Evolutionary conservation across 2,113 vertebrate genomes (phyloP), one percentile per base, ranked within the genome.

Genomic region (Leptodactylus fuscus): DNA sequence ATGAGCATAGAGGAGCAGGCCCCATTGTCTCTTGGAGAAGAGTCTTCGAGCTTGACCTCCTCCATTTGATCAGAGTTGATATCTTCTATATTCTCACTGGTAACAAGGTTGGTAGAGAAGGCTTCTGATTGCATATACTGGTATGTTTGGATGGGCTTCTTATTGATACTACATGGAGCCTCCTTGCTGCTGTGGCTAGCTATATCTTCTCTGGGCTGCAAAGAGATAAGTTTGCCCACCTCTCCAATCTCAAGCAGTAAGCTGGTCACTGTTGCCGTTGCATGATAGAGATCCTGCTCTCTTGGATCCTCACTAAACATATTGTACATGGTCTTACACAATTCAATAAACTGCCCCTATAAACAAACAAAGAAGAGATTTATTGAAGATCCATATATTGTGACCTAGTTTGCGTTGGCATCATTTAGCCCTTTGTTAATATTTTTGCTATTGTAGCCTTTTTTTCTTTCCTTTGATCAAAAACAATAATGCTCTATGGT

Each of bases 241-340:
- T 99, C 98, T 0, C 98, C 98, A 58, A 99, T 99, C 91, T 99
- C 98, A 91, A 99, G 92, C 75, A 99, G 95, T 90, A 99, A 89
- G 91, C 98, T 99, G 46, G 98, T 98, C 90, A 99, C 97, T 0
- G 98, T 96, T 0, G 98, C 98, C 0, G 98, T 99, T 32, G 97
- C 97, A 0, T 99, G 98, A 87, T 99, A 99, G 48, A 99, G 94
- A 90, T 99, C 96, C 90, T 99, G 98, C 76, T 99, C 97, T 0
- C 94, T 93, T 32, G 93, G 91, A 85, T 99, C 97, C 86, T 99
- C 98, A 0, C 96, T 99, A 92, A 99, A 99, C 97, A 99, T 97
- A 86, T 96, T 97, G 88, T 99, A 99, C 87, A 99, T 96, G 0
- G 97, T 98, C 92, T 98, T 98, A 83, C 98, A 99, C 58, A 99